phyloP scores from a whole-genome alignment of 1,140 invertebrate species.

The Chironomus striatipennis region DNA sequence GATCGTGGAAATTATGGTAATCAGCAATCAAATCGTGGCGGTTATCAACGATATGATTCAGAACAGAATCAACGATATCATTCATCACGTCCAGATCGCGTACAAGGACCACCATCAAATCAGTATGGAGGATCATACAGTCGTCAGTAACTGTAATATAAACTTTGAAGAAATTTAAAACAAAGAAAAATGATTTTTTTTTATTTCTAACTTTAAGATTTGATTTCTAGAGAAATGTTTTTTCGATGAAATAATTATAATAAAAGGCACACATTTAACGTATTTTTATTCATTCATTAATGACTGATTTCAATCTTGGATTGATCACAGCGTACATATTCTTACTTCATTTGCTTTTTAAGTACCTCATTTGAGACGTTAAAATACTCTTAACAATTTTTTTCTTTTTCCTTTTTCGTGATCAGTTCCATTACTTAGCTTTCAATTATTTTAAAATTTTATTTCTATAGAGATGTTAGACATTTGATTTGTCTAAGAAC shows the following conservation, averaged over 20 bases:
- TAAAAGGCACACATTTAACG: not conserved
- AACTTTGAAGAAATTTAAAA: too few relatives aligned
- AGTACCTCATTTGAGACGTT: conserved; percentile 9
- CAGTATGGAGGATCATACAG: not conserved
- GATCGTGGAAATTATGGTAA: not conserved
- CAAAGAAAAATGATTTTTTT: too few relatives aligned
- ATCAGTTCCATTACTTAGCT: not conserved
- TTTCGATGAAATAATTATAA: not conserved
- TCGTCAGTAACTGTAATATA: not conserved
- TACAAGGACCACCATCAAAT: not conserved
- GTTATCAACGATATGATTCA: not conserved
- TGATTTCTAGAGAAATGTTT: not conserved
- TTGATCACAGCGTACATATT: not conserved
- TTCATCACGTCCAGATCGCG: not conserved
- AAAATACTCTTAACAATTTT: not conserved
- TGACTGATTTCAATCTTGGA: not conserved
- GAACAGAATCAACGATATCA: not conserved
- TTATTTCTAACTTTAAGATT: too few relatives aligned
- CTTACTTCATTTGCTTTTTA: not conserved
- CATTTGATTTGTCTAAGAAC: too few relatives aligned
- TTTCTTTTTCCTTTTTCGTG: not conserved
- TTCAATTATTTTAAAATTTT: not conserved
- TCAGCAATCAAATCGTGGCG: not conserved
- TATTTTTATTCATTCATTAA: not conserved
- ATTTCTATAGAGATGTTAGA: too few relatives aligned